phyloP scores from a whole-genome alignment of 2,113 vertebrate genomes.

The Callopanchax toddi region DNA sequence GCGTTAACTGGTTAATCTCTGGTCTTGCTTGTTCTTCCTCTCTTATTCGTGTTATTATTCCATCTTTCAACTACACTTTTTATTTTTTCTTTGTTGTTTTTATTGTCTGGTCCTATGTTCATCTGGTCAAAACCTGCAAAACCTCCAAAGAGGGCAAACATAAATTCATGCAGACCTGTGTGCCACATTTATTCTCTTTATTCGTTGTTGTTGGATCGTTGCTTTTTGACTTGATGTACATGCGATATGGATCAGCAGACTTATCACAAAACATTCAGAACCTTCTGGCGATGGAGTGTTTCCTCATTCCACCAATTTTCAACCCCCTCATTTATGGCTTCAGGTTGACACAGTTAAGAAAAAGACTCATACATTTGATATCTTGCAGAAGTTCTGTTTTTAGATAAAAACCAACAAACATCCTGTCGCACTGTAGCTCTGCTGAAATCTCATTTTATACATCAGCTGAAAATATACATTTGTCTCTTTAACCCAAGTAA shows the following conservation, averaged over 20 bases:
- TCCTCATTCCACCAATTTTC: slow-evolving; percentile 8
- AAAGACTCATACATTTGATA: neutral
- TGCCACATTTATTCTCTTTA: slow-evolving; percentile 27
- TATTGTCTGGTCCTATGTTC: slow-evolving; percentile 3
- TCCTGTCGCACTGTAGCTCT: no score
- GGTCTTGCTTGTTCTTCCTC: neutral
- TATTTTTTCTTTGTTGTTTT: neutral
- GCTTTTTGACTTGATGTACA: slow-evolving; percentile 16
- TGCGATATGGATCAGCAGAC: neutral
- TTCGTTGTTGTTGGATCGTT: accelerated
- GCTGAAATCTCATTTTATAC: no score
- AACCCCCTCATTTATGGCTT: slow-evolving; percentile 17
- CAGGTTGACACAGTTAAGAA: slow-evolving; percentile 5
- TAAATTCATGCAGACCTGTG: slow-evolving; percentile 30
- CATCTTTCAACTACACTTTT: neutral
- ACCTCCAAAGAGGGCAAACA: neutral
- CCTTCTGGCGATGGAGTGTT: slow-evolving; percentile 15
- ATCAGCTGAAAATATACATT: no score
- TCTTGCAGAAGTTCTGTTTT: neutral
- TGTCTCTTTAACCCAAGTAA: neutral
- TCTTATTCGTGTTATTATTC: neutral
- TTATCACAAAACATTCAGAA: slow-evolving; percentile 3
- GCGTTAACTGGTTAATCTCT: neutral
- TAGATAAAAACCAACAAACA: no score
- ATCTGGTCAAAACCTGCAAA: neutral